Evolutionary conservation across 2,797 vertebrate genomes (phyloP), one percentile per base, ranked within the genome.

Genomic region (Rallus crepitans): DNA sequence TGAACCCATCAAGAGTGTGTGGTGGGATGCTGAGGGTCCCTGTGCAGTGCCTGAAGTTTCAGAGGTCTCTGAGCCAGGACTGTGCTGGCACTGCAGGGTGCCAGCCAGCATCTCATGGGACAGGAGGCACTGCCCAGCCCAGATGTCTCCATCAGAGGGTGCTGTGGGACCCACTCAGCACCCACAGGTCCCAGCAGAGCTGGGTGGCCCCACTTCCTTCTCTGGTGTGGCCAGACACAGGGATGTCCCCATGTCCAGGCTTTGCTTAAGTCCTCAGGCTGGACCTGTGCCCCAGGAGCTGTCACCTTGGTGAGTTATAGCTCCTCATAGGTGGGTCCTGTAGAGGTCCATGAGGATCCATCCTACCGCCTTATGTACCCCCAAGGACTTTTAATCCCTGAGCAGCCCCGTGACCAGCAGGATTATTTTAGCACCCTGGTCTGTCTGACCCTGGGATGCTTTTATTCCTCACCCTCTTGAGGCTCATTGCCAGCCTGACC

Each of bases 81-180:
- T 18, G 0, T 20, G 20, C 14, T 60, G 39, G 19, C 25, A 30
- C 7, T 4, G 0, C 6, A 42, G 53, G 19, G n/a, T 80, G 35
- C 57, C 57, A 19, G 8, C 31, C 28, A 6, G 10, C 14, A 33
- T 37, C 47, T 47, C 12, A 0, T 23, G 71, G 59, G 35, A 27
- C 56, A 24, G 63, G 50, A 80, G 61, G 31, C 45, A 6, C 56
- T 91, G 90, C 72, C 72, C 82, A 65, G 40, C 66, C 70, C 73
- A 5, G 6, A 16, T 52, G 37, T 83, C 66, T 87, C 96, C 96
- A 94, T 94, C 76, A 93, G 96, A 89, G 96, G 96, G 95, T 95
- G 94, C 96, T 96, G 70, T 91, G 63, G 85, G 93, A 94, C 85
- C 25, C 6, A 1, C 68, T 70, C 17, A 56, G 63, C 3, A 0